phyloP scores from a whole-genome alignment of 1,140 invertebrate species.

The Dryas iulia region DNA sequence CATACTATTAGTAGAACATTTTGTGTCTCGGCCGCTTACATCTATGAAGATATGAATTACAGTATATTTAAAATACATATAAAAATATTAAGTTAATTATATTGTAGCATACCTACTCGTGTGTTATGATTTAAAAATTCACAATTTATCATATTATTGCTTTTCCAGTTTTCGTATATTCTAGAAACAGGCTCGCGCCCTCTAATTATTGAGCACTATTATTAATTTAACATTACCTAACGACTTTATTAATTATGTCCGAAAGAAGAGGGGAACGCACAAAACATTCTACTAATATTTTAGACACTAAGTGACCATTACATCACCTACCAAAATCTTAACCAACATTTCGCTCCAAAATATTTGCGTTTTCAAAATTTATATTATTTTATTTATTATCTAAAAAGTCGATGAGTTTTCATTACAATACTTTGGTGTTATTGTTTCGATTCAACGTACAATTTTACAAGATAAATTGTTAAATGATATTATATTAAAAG shows the following conservation, averaged over 20 bases:
- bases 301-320: slow-evolving; percentile 44
- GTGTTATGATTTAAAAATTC: slow-evolving; percentile 63
- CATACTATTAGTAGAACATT: slow-evolving; percentile 69
- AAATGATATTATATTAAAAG: slow-evolving; percentile 20
- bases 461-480: slow-evolving; percentile 40
- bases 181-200: slow-evolving; percentile 52
- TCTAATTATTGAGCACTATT: slow-evolving; percentile 77
- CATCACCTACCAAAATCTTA: slow-evolving; percentile 52
- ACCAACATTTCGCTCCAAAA: slow-evolving; percentile 72
- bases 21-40: slow-evolving; percentile 64
- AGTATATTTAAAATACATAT: slow-evolving; percentile 79
- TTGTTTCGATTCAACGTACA: slow-evolving; percentile 70
- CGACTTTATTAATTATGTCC: slow-evolving; percentile 53
- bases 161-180: slow-evolving; percentile 57
- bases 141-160: slow-evolving; percentile 71
- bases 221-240: slow-evolving; percentile 68
- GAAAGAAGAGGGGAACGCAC: slow-evolving; percentile 56
- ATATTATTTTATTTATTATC: slow-evolving; percentile 70
- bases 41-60: slow-evolving; percentile 79
- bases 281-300: slow-evolving; percentile 72
- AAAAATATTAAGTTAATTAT: slow-evolving; percentile 78
- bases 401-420: slow-evolving; percentile 77
- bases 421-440: slow-evolving; percentile 75
- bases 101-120: slow-evolving; percentile 60
- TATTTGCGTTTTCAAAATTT: slow-evolving; percentile 65